Evolutionary conservation across 2,888 invertebrate genomes (phyloP).

Genomic region (Aspidiotus destructor): DNA sequence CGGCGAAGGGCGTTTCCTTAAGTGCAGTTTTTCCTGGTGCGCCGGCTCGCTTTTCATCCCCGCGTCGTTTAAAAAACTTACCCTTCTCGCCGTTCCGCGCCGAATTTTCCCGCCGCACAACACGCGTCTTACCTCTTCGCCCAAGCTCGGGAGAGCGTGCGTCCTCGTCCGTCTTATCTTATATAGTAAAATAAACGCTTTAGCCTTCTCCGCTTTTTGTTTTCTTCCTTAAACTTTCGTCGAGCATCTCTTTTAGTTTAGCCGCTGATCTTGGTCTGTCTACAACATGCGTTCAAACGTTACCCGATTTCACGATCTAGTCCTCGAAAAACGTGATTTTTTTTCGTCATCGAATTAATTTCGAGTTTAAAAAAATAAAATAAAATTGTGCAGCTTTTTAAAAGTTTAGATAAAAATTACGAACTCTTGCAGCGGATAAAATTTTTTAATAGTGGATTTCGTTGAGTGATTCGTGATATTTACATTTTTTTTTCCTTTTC

Average conservation of each 20-base stretch:
- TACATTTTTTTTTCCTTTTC: not conserved
- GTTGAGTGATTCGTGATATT: no score
- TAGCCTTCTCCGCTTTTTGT: slow-evolving; percentile 25
- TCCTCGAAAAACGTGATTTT: slow-evolving; percentile 8
- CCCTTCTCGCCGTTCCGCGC: slow-evolving; percentile 12
- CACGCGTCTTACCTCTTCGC: slow-evolving; percentile 11
- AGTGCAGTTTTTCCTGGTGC: slow-evolving; percentile 26
- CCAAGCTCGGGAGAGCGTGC: slow-evolving; percentile 15
- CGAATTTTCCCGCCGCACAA: slow-evolving; percentile 8
- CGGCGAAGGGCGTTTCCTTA: slow-evolving; percentile 26
- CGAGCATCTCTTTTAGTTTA: slow-evolving; percentile 26
- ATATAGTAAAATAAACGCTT: slow-evolving; percentile 19
- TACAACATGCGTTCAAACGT: slow-evolving; percentile 14
- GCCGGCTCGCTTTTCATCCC: slow-evolving; percentile 26
- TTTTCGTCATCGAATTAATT: not conserved
- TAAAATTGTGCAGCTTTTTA: no score
- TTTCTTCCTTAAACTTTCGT: slow-evolving; percentile 23
- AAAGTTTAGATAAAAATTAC: no score
- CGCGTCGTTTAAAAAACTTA: slow-evolving; percentile 14
- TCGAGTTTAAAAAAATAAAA: not conserved
- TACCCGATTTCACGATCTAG: not conserved
- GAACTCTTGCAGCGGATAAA: no score
- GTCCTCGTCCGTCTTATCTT: slow-evolving; percentile 26
- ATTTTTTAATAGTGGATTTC: no score
- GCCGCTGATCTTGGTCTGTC: slow-evolving; percentile 14